Conservation (phyloP, 2,888 invertebrate species). For the Hipparchia sbordonii region DNA sequence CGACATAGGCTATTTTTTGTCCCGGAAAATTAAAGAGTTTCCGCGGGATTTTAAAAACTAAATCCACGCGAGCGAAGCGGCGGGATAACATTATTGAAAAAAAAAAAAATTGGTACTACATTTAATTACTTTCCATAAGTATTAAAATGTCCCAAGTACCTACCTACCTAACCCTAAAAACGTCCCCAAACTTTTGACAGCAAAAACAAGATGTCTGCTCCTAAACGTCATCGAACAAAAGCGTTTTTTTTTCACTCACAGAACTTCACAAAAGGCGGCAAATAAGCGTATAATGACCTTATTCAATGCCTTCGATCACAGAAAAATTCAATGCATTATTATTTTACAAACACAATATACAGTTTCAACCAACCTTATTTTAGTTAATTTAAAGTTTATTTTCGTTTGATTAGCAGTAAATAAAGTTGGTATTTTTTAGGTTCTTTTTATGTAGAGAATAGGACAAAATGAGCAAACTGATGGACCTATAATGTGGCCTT, state of each 20-base stretch:
- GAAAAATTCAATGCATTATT: conserved; percentile 70
- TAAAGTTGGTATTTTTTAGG: conserved; percentile 37
- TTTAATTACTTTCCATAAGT: no score
- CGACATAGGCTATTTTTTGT: no score
- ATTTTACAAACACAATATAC: conserved; percentile 43
- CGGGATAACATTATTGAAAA: no score
- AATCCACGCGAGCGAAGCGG: no score
- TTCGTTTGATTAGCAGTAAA: conserved; percentile 15
- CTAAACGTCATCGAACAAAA: conserved; percentile 68
- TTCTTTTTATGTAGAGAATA: conserved; percentile 54
- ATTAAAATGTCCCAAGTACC: not conserved
- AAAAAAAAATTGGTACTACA: no score
- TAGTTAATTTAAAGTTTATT: conserved; percentile 26
- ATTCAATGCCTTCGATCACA: no score
- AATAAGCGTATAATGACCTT: conserved; percentile 77
- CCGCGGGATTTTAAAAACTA: no score
- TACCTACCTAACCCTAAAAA: conserved; percentile 40
- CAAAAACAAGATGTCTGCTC: conserved; percentile 75
- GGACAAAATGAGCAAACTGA: conserved; percentile 62
- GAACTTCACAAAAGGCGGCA: conserved; percentile 66
- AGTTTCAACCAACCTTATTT: conserved; percentile 29
- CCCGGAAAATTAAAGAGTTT: no score
- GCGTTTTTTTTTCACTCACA: conserved; percentile 54
- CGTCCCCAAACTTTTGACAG: conserved; percentile 55
- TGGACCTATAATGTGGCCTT: conserved; percentile 38